phyloP scores from a whole-genome alignment of 1,140 invertebrate genomes.

The Aplysia californica region DNA sequence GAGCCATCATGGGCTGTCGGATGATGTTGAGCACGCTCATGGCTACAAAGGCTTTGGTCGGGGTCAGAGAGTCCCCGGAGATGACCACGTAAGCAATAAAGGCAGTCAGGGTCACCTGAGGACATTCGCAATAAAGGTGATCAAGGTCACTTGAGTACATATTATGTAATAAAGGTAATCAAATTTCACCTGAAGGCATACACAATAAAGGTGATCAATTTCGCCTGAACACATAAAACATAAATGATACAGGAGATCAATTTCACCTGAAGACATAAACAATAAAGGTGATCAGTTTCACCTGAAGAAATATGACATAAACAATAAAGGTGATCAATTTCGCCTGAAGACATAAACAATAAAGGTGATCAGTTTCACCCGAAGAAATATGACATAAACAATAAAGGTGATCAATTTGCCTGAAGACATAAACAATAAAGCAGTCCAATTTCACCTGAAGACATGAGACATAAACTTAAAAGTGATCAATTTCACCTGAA shows the following conservation, averaged over 20 bases:
- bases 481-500: not conserved
- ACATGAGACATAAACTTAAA: not conserved
- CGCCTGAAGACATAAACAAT: not conserved
- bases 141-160: no score
- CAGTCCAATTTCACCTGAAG: not conserved
- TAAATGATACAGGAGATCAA: not conserved
- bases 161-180: not conserved
- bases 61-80: constrained; percentile 80
- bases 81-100: constrained; percentile 72
- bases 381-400: not conserved
- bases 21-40: constrained; percentile 98
- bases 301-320: not conserved
- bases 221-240: not conserved
- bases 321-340: not conserved
- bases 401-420: not conserved
- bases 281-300: not conserved
- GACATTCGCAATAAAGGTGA: constrained; percentile 25
- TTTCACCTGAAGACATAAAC: not conserved
- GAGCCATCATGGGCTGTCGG: constrained; percentile 81
- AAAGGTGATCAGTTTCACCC: not conserved
- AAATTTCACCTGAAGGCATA: not conserved
- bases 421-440: not conserved
- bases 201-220: not conserved
- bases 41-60: constrained; percentile 92
- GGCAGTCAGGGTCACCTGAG: constrained; percentile 83